Evolutionary conservation across 2,888 invertebrate genomes (phyloP).

Genomic region (Heteropelma amictum): DNA sequence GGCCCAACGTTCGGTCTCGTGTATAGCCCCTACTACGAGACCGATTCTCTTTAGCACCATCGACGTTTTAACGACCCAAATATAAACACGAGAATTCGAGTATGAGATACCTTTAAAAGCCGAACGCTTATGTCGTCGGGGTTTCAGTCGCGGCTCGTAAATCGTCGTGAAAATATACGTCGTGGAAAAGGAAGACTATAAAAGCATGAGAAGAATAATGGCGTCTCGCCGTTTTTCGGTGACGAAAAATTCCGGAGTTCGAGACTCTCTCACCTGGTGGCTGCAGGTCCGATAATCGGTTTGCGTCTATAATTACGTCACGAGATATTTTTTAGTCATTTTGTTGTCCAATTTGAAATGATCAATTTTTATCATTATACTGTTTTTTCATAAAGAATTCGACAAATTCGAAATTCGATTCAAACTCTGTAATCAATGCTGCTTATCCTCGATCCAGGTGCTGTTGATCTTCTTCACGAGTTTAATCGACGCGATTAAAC

Average conservation of each 20-base stretch:
- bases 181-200: not conserved
- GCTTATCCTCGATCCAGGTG: conserved; percentile 18
- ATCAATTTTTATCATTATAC: not conserved
- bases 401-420: not conserved
- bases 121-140: conserved; percentile 38
- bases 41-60: not conserved
- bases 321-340: too few species aligned
- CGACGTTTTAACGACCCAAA: conserved; percentile 45
- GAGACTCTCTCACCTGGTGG: conserved; percentile 3
- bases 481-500: conserved; percentile 12
- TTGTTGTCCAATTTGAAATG: too few species aligned
- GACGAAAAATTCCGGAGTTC: conserved; percentile 1
- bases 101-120: conserved; percentile 66
- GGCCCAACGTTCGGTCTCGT: conserved; percentile 17
- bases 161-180: conserved; percentile 32
- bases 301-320: too few species aligned
- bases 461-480: conserved; percentile 18
- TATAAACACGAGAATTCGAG: conserved; percentile 57
- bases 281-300: conserved; percentile 51
- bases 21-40: conserved; percentile 24
- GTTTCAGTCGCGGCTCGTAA: conserved; percentile 58
- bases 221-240: not conserved
- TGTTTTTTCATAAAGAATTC: not conserved
- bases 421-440: not conserved
- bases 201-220: conserved; percentile 28